Conservation (phyloP, 2,113 vertebrate species). For the Sciurus niger region DNA sequence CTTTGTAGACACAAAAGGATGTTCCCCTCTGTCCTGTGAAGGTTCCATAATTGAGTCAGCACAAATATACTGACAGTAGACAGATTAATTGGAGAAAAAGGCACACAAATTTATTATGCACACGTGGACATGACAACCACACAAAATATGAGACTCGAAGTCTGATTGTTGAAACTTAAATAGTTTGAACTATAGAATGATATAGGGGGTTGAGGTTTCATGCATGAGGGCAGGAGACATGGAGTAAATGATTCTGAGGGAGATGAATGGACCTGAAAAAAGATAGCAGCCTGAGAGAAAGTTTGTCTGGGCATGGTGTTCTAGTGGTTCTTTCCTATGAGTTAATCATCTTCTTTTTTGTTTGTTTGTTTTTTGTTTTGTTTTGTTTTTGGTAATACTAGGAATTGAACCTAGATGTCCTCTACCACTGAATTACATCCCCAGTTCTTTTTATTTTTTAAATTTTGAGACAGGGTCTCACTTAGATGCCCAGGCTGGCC, state of each 20-base stretch:
- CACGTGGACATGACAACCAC: background rate
- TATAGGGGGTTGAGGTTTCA: background rate
- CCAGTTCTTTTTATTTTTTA: no score
- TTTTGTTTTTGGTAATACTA: no score
- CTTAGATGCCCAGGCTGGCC: no score
- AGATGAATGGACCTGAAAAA: background rate
- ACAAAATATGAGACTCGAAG: background rate
- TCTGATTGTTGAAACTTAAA: background rate
- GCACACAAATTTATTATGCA: background rate
- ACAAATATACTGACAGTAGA: background rate
- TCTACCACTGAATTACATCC: no score
- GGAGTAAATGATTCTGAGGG: background rate
- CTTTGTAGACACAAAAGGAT: background rate
- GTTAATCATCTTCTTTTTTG: no score
- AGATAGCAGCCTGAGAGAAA: background rate
- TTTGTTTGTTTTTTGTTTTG: no score
- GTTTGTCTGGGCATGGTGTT: background rate
- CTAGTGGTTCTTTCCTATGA: no score
- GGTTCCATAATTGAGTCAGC: background rate
- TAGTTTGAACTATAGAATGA: background rate
- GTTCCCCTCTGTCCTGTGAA: background rate
- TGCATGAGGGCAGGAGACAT: background rate
- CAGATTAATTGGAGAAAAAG: background rate
- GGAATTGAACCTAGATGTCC: no score
- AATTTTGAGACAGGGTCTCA: no score